phyloP scores from a whole-genome alignment of 2,113 vertebrate species.

The Nansenia antarctica region DNA sequence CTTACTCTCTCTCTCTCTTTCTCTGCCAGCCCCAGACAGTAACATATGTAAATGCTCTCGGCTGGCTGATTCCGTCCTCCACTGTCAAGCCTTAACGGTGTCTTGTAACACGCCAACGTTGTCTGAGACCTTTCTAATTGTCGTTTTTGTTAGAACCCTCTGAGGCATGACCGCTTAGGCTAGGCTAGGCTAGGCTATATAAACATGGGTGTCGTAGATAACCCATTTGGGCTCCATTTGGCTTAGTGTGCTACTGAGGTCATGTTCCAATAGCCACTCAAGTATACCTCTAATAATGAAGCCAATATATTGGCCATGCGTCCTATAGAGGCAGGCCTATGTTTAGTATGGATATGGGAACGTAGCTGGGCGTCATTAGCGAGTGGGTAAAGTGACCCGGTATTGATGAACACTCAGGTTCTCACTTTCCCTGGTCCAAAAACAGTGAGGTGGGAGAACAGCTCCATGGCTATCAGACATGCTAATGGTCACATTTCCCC shows the following conservation, averaged over 20 bases:
- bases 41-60: constrained; percentile 64
- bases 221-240: constrained; percentile 52
- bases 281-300: too few species aligned
- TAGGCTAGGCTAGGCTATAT: constrained; percentile 51
- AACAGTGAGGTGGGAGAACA: constrained; percentile 67
- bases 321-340: too few species aligned
- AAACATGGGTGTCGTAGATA: constrained; percentile 52
- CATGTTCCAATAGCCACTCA: constrained; percentile 71
- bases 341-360: constrained; percentile 53
- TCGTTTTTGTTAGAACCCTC: constrained; percentile 52
- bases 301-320: too few species aligned
- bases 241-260: constrained; percentile 53
- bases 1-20: constrained; percentile 13
- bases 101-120: constrained; percentile 59
- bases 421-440: constrained; percentile 65
- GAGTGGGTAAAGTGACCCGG: constrained; percentile 72
- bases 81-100: constrained; percentile 53
- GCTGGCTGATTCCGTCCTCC: constrained; percentile 38
- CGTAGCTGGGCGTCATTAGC: constrained; percentile 32
- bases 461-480: constrained; percentile 73
- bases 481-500: constrained; percentile 75
- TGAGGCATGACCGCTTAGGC: constrained; percentile 61
- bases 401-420: constrained; percentile 77
- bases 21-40: constrained; percentile 42
- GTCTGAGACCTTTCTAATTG: constrained; percentile 69